These are phyloP conservation scores for Hipposideros larvatus DNA, from an alignment of 2,797 vertebrate species.

Conservation along the genomic window DNA sequence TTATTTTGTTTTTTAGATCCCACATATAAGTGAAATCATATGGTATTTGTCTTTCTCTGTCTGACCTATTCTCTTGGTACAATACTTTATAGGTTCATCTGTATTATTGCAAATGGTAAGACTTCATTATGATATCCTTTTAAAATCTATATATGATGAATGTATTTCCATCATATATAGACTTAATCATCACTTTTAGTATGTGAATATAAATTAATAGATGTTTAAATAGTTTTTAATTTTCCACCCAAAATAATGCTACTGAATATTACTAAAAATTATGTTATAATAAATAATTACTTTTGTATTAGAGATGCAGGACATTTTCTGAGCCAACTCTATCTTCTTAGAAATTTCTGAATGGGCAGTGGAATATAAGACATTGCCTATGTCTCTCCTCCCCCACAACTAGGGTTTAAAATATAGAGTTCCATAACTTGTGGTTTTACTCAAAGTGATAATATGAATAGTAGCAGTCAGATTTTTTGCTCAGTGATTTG, in stretches of 20 bases:
- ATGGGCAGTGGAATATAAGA: background rate
- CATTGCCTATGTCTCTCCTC: background rate
- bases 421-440: background rate
- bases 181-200: constrained; percentile 30
- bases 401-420: background rate
- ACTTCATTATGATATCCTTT: background rate
- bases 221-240: constrained; percentile 29
- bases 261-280: constrained; percentile 27
- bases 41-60: too few species aligned
- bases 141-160: background rate
- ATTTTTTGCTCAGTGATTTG: background rate
- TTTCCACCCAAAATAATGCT: constrained; percentile 5
- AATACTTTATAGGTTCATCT: too few species aligned
- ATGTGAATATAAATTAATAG: background rate
- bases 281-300: background rate
- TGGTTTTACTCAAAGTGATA: background rate
- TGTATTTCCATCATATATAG: background rate
- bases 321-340: background rate
- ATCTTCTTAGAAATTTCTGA: background rate
- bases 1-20: too few species aligned
- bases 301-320: background rate
- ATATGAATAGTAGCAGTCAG: background rate
- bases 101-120: too few species aligned
- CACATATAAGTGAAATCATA: too few species aligned
- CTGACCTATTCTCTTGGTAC: too few species aligned